Evolutionary conservation across 92 coral and sea anemone species (phyloP), one percentile per base, ranked within the genome.

Genomic region (Phenganax stokvisi): DNA sequence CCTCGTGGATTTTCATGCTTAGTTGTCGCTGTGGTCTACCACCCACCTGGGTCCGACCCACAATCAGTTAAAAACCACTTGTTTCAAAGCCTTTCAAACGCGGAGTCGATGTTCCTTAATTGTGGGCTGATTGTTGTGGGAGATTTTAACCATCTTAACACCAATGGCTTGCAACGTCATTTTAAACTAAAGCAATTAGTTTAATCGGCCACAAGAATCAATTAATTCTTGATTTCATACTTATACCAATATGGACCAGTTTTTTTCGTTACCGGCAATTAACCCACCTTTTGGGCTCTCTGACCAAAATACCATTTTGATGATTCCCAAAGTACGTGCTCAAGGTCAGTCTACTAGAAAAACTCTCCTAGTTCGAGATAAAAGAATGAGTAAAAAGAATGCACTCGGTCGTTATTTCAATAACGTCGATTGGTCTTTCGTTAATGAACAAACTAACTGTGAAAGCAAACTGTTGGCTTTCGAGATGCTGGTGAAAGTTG

Each of bases 21-120:
- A 27, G 30, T 84, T 20, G 44, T 68, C 44, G 83, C 87, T 28
- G 83, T 84, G 47, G 65, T 84, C 51, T 84, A 84, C 80, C 87
- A 84, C 31, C 87, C 83, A 54, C 87, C 87, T 77, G 83, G 83
- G 5, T 77, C 87, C 12, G 83, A 84, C 75, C 13, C 30, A 16
- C 60, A 56, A 8, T 83, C 81, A 54, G 47, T 83, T 47, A 55
- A 72, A 10, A 64, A 83, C 72, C 81, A 83, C 52, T 53, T 83
- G 25, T 83, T 83, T 63, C 86, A 83, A 74, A 83, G 81, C 71
- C 51, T 83, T 20, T n/a, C 86, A 58, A 57, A 20, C n/a, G 73
- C 86, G 63, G 86, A 83, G 58, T 83, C 81, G 27, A 37, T 83
- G 67, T 73, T 37, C 51, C 29, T 81, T 16, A 83, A 83, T 61